phyloP scores from a whole-genome alignment of 2,113 vertebrate genomes.

The Paracanthobrama guichenoti region DNA sequence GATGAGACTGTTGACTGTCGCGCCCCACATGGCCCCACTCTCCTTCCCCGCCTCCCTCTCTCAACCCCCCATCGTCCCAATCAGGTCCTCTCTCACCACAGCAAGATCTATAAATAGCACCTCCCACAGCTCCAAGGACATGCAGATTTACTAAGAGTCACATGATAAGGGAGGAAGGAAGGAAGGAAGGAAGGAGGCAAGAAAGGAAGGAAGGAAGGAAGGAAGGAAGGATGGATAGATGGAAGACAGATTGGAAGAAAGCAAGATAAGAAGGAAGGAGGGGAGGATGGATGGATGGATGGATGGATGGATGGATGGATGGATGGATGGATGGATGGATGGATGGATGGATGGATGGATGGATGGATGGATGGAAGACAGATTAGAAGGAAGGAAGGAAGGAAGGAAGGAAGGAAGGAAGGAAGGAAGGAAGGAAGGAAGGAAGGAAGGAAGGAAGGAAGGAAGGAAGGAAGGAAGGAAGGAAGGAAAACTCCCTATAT shows the following conservation, averaged over 20 bases:
- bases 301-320: neutral
- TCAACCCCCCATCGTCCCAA: constrained; percentile 55
- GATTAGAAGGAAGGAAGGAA: neutral
- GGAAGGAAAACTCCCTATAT: too few species aligned
- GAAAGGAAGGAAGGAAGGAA: neutral
- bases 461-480: neutral
- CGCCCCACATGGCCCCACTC: constrained; percentile 15
- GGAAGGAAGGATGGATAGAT: neutral
- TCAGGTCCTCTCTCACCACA: constrained; percentile 53
- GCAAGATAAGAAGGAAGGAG: neutral
- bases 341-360: neutral
- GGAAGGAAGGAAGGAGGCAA: constrained; percentile 13
- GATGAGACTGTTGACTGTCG: constrained; percentile 56
- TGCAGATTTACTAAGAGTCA: constrained; percentile 59
- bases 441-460: neutral
- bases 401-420: neutral
- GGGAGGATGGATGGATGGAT: neutral
- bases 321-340: neutral
- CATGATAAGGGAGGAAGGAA: constrained; percentile 44
- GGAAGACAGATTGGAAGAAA: neutral
- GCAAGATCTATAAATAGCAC: constrained; percentile 59
- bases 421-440: neutral
- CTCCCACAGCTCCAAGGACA: constrained; percentile 60
- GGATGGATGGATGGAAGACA: neutral
- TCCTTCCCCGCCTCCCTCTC: constrained; percentile 39